phyloP scores from a whole-genome alignment of 2,113 vertebrate species.

The Dolichallabes microphthalmus region DNA sequence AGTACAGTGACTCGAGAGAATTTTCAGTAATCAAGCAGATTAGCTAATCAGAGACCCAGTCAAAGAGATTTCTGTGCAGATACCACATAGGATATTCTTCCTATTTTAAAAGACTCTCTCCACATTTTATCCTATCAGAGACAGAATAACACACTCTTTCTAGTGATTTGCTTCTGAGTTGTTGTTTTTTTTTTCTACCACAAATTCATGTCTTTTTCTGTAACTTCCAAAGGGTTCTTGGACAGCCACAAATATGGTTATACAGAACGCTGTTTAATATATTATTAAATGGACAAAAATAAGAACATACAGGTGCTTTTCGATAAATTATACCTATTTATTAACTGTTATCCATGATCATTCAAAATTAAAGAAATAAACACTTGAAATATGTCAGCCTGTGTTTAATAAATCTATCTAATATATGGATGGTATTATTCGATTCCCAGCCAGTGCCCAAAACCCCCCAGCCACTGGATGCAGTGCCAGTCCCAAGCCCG shows the following conservation, averaged over 20 bases:
- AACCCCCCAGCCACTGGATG: no score
- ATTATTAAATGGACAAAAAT: background rate
- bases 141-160: background rate
- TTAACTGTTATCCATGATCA: no score
- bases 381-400: no score
- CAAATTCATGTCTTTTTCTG: background rate
- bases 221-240: background rate
- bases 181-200: background rate
- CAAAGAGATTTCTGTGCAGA: background rate
- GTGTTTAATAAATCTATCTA: no score
- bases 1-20: background rate
- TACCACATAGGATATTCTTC: background rate
- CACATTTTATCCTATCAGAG: background rate
- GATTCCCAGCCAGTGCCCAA: no score
- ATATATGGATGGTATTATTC: no score
- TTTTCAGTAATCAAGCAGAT: conserved; percentile 3
- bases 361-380: no score
- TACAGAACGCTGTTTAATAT: background rate
- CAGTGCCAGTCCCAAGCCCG: no score
- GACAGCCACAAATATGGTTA: background rate
- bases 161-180: background rate
- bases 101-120: background rate
- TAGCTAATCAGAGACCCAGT: background rate
- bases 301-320: no score
- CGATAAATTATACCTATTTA: no score